Conservation (phyloP, 2,888 invertebrate genomes). For the Mellilla xanthometata region DNA sequence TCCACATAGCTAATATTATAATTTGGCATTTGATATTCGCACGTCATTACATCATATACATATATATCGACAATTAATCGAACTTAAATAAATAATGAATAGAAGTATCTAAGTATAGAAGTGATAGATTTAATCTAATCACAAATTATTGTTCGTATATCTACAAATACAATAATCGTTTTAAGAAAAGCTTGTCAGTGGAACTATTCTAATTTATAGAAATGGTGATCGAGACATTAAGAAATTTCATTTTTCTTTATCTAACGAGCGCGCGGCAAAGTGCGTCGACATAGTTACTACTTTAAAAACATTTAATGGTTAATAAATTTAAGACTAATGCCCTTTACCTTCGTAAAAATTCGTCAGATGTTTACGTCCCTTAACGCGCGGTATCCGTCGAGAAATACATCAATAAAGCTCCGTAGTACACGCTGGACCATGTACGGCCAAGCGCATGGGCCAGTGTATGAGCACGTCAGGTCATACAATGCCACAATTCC, state of each 20-base stretch:
- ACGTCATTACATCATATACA: slow-evolving; percentile 42
- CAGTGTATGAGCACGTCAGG: too few relatives aligned
- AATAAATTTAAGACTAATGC: slow-evolving; percentile 57
- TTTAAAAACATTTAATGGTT: slow-evolving; percentile 42
- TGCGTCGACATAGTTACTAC: slow-evolving; percentile 55
- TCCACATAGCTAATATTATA: slow-evolving; percentile 22
- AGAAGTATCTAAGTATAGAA: slow-evolving; percentile 30
- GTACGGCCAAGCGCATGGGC: too few relatives aligned
- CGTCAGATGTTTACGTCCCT: slow-evolving; percentile 35
- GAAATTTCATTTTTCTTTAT: slow-evolving; percentile 39
- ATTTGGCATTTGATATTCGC: slow-evolving; percentile 28
- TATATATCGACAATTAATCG: slow-evolving; percentile 50
- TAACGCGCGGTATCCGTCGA: slow-evolving; percentile 25
- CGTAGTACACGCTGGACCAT: too few relatives aligned
- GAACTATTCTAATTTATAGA: slow-evolving; percentile 59
- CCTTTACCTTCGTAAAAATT: slow-evolving; percentile 41
- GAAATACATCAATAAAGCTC: too few relatives aligned
- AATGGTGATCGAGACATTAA: slow-evolving; percentile 54
- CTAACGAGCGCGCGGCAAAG: slow-evolving; percentile 60
- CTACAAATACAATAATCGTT: slow-evolving; percentile 47
- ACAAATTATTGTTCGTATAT: slow-evolving; percentile 57
- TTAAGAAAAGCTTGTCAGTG: slow-evolving; percentile 64
- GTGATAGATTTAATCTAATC: slow-evolving; percentile 76
- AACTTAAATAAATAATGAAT: slow-evolving; percentile 55
- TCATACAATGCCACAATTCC: too few relatives aligned